Conservation (phyloP, 2,797 vertebrate genomes). For the Heliangelus exortis region DNA sequence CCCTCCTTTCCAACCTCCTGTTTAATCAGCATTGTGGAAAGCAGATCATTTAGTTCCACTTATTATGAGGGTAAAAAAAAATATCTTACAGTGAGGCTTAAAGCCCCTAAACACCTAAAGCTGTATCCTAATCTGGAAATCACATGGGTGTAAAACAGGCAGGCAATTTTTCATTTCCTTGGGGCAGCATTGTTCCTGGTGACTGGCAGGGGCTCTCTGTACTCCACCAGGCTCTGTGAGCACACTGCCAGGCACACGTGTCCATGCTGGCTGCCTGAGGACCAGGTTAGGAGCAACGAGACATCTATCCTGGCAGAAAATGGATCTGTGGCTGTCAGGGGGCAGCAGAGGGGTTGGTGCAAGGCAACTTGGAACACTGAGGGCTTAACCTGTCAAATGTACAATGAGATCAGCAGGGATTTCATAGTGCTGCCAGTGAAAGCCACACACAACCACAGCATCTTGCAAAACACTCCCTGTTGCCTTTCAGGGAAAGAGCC, state of each 20-base stretch:
- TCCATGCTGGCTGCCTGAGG: rapidly evolving
- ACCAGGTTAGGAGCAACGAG: rapidly evolving
- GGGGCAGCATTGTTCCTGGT: background rate
- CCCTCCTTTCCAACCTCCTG: background rate
- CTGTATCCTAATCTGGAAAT: slow-evolving; percentile 43
- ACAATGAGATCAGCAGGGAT: background rate
- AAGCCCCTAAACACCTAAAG: slow-evolving; percentile 29
- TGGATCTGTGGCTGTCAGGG: background rate
- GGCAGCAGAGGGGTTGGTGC: background rate
- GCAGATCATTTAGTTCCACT: slow-evolving; percentile 49
- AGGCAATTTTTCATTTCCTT: slow-evolving; percentile 43
- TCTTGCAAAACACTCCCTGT: background rate
- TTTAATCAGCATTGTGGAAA: slow-evolving; percentile 55
- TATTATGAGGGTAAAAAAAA: background rate
- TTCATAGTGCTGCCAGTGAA: background rate
- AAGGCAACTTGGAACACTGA: background rate
- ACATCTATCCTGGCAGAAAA: rapidly evolving
- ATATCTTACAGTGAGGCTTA: background rate
- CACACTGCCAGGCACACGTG: background rate
- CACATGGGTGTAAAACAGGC: background rate
- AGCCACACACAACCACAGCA: rapidly evolving
- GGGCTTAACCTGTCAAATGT: background rate
- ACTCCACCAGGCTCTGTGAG: background rate
- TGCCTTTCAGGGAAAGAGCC: background rate
- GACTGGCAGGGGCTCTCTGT: background rate